Evolutionary conservation across 2,888 invertebrate species (phyloP), one percentile per base, ranked within the genome.

Genomic region (Camponotus fellah): DNA sequence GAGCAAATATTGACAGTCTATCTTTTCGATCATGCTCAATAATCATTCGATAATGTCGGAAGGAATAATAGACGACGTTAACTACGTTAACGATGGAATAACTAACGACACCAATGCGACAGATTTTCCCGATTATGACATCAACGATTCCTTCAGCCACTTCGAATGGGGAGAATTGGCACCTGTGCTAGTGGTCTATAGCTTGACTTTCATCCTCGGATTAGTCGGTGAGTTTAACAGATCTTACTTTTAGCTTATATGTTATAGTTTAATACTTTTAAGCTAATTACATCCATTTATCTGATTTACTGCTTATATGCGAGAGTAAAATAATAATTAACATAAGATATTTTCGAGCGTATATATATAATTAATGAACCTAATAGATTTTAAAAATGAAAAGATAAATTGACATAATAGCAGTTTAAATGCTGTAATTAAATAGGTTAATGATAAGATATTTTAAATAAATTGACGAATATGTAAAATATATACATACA

Each of bases 161-260:
- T 96, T 96, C 91, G 94, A 96, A 85, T 96, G 96, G 95, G 92
- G 93, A 12, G 96, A 96, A 93, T 93, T 96, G 76, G 94, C 95
- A 49, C 96, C 96, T 0, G 95, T 96, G 6, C 95, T 96, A 21
- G 92, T 96, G 32, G 95, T 96, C 64, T 97, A 97, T 93, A 95
- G 96, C 10, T 91, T 96, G 40, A 96, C 96, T 3, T 95, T 97
- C 89, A 93, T 96, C 75, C 93, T 96, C 53, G 97, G 97, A 53
- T 94, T 96, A 62, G 95, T 95, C 46, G 97, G 97, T 88, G 96
- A 96, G 92, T 87, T 21, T 43, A 8, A 60, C 17, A 46, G 5
- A n/a, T 68, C 12, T 43, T 26, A 26, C 26, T 26, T 26, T 26
- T 26, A 26, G 1, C 4, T 46, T 46, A 68, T 14, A 0, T 53